These are phyloP conservation scores for Bimastos eiseni DNA, from an alignment of 2,888 invertebrate species.

Conservation along the genomic window DNA sequence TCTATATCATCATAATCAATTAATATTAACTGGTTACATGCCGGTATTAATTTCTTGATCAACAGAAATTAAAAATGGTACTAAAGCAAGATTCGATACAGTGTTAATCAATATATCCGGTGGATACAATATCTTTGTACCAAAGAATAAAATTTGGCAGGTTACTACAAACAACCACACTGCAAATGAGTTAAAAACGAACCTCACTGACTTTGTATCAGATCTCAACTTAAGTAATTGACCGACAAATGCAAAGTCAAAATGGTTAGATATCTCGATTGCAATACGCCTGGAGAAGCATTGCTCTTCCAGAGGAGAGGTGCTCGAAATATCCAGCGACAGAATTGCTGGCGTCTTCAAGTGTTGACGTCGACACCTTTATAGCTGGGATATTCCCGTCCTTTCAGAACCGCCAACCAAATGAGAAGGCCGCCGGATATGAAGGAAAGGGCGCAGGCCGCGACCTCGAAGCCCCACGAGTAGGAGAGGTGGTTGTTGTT, in stretches of 20 bases:
- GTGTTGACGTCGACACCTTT: conserved; percentile 20
- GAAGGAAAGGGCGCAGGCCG: conserved; percentile 44
- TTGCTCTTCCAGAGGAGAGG: neutral
- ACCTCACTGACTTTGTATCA: neutral
- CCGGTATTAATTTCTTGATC: no score
- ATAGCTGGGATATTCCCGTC: conserved; percentile 40
- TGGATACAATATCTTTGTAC: neutral
- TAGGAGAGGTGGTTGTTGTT: conserved; percentile 44
- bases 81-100: no score
- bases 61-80: no score
- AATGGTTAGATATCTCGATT: neutral
- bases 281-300: neutral
- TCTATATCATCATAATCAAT: no score
- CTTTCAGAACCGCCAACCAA: conserved; percentile 46
- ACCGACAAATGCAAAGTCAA: neutral
- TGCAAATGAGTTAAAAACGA: neutral
- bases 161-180: neutral
- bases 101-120: neutral
- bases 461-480: conserved; percentile 47
- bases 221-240: neutral
- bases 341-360: neutral
- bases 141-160: neutral
- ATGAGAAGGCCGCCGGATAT: conserved; percentile 45
- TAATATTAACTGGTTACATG: no score
- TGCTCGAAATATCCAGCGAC: neutral